Base-by-base conservation (phyloP, 2,113 vertebrate species). In the Podarcis muralis region DNA sequence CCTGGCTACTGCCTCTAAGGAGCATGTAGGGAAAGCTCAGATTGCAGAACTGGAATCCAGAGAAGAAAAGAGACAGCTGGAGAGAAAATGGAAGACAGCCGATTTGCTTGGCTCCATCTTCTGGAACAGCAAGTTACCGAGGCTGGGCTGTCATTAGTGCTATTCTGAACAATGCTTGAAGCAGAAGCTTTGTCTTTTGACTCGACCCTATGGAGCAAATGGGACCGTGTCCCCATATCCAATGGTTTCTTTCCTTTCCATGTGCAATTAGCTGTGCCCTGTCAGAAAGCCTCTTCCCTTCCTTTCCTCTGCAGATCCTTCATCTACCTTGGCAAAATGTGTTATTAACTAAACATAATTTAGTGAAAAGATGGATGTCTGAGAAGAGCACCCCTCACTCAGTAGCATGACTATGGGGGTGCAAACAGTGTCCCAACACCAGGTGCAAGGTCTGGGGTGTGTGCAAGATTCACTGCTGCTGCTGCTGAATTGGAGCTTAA, bases 101-200 rank as follows among this genome's bases (percentile, higher is more conserved):
- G 32, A 30, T 57, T 35, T 74, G 48, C 25, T 62, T 59, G 78
- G 66, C 66, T 85, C 37, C 30, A 7, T 74, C 9, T 27, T 75
- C 30, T 89, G 77, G 68, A 89, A 85, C 69, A 81, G 53, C 68
- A 80, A 72, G 2, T 80, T 75, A 74, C 30, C 11, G 23, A 65
- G 23, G 30, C 68, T 89, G 83, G 57, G 35, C 35, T 65, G 83
- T 85, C 68, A 74, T 89, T 89, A 81, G 81, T 37, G 7, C 32
- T 40, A 72, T 78, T 30, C 69, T 85, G 53, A 75, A 81, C 69
- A 53, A 69, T 5, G 62, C 25, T 16, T 30, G 18, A 30, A 48
- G 57, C 69, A 82, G 78, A 23, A 66, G 59, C 59, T 66, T 59
- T 53, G 8, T 53, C 40, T 48, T 35, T 81, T 76, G 5, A 66